Evolutionary conservation across 1,140 invertebrate genomes (phyloP).

Genomic region (Ladona fulva): DNA sequence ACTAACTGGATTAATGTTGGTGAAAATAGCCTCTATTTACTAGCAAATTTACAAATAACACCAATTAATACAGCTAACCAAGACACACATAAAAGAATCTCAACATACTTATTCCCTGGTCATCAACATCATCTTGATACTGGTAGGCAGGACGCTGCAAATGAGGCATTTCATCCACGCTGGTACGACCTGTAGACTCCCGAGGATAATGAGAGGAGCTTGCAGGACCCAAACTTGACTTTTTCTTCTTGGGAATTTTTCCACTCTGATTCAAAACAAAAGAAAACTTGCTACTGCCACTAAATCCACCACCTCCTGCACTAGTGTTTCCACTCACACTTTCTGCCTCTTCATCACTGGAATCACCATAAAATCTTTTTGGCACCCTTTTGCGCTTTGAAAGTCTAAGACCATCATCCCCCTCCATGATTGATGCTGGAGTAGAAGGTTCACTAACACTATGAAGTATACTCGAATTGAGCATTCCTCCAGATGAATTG

Average conservation of each 20-base stretch:
- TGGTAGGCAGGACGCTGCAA: background rate
- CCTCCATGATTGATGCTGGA: background rate
- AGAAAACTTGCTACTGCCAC: background rate
- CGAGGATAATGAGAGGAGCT: background rate
- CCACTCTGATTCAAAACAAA: background rate
- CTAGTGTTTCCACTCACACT: background rate
- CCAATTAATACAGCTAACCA: too few relatives aligned
- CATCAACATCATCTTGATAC: background rate
- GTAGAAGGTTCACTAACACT: background rate
- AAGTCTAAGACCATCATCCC: background rate
- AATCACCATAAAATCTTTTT: constrained; percentile 77
- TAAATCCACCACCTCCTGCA: background rate
- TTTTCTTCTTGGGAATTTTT: background rate
- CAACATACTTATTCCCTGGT: background rate
- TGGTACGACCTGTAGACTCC: background rate
- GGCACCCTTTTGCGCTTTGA: constrained; percentile 64
- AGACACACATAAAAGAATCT: too few relatives aligned
- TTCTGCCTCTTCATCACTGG: constrained; percentile 66
- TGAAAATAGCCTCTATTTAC: too few relatives aligned
- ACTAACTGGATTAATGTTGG: too few relatives aligned
- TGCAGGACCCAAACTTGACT: background rate
- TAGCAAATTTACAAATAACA: too few relatives aligned
- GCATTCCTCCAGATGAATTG: background rate
- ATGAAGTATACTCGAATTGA: background rate
- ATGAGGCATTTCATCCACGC: background rate